Conservation (phyloP, 64 coral and sea anemone genomes). For the Montipora sp. region DNA sequence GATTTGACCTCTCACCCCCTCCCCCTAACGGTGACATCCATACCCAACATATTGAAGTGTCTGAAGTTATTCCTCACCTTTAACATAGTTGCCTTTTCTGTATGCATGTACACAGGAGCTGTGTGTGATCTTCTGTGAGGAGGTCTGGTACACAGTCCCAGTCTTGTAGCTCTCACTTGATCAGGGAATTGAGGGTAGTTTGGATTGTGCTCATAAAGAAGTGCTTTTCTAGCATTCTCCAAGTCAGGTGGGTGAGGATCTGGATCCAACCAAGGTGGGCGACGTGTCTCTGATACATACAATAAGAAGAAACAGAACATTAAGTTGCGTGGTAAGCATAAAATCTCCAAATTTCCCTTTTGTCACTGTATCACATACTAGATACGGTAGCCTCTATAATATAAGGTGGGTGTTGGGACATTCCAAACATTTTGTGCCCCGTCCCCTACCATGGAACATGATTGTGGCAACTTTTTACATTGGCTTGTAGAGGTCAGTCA, state of each 20-base stretch:
- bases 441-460: too few species aligned
- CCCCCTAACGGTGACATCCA: too few species aligned
- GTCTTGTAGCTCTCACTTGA: conserved; percentile 30
- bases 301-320: neutral
- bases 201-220: conserved; percentile 59
- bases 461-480: too few species aligned
- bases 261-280: conserved; percentile 73
- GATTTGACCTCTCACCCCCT: too few species aligned
- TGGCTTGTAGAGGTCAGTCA: too few species aligned
- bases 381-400: too few species aligned
- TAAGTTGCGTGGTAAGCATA: too few species aligned
- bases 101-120: conserved; percentile 24
- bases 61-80: neutral
- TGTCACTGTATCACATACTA: too few species aligned
- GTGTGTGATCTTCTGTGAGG: conserved; percentile 19
- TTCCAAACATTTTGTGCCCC: too few species aligned
- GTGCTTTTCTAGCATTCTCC: conserved; percentile 62
- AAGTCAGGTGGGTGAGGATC: conserved; percentile 65
- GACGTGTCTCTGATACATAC: conserved; percentile 21
- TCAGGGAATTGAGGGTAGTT: conserved; percentile 11
- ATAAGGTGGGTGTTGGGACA: too few species aligned
- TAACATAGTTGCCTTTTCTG: neutral
- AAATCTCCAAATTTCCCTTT: too few species aligned
- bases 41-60: too few species aligned
- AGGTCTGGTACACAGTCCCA: conserved; percentile 43